Evolutionary conservation across 92 coral and sea anemone species (phyloP), one percentile per base, ranked within the genome.

Genomic region (Umimayanthus chanpuru): DNA sequence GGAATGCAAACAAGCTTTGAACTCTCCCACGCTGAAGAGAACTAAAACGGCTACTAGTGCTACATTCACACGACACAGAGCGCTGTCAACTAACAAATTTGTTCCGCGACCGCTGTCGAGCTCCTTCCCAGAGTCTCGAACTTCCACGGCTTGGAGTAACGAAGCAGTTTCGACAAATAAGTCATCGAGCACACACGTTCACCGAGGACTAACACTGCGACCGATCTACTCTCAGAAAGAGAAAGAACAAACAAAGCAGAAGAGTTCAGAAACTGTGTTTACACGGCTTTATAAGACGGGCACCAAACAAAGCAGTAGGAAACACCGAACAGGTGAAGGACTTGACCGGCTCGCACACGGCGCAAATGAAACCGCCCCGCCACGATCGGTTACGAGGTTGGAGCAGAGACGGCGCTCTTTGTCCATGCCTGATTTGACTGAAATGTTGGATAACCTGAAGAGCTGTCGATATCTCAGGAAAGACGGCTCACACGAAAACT

Each of bases 381-480:
- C 40, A 23, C 81, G 56, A 38, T 79, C 82, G 32, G 85, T 43
- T 5, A 9, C 86, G 21, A 86, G 92, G 29, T 65, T 86, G 18
- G 88, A 88, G 14, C 88, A 82, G 38, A 85, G 96, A 43, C 90
- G 98, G 38, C 79, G 96, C 28, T 95, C 98, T 12, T 40, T 90
- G 47, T 93, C 96, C 68, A 71, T 95, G 56, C 94, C 98, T 16
- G 98, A 95, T 80, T 73, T 93, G 81, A 88, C 92, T 39, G 84
- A 86, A 73, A 86, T 93, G 80, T 66, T 86, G n/a, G 92, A 92
- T 15, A 73, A 86, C 49, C 82, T 93, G 58, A 94, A 90, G 77
- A 81, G 87, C 43, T 95, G 96, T 76, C 90, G 96, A 65, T 93
- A 95, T 80, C 88, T 95, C 29, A 89, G 90, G 26, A 80, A 77